Base-by-base conservation (phyloP, 2,888 invertebrate genomes). In the Tholera decimalis region DNA sequence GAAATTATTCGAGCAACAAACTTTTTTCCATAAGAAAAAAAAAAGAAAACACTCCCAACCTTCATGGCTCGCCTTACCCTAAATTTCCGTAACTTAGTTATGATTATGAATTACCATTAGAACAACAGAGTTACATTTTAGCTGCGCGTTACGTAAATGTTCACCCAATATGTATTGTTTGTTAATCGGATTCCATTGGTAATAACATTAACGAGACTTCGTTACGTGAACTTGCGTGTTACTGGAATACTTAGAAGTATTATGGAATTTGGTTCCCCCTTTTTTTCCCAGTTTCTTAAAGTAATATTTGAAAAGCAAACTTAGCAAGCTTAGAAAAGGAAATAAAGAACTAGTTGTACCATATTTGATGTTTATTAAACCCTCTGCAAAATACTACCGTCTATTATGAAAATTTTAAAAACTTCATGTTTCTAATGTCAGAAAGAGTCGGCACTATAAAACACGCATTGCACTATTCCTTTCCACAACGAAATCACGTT, bases 171-270 rank as follows among this genome's bases (percentile, higher is more conserved):
- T 86, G 85, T 89, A 80, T 50, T n/a, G 66, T 46, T 26, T 64
- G 78, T 70, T 87, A 91, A 90, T 86, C 83, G 85, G 89, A 89
- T 90, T 89, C 75, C 64, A 77, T 62, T 73, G 68, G 77, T 90
- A 90, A 90, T 91, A 82, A 79, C 85, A 89, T 91, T 90, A 89
- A 72, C 80, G 77, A 79, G 58, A 77, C 72, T 82, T 72, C 50
- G 75, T 82, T 75, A 85, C 73, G 70, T 67, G 63, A 72, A 67
- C 64, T 46, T 67, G 20, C 8, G 43, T 54, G 53, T 53, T 43
- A 58, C 26, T 57, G 46, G 59, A 74, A 66, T 78, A 78, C 74
- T 57, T 62, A 59, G 37, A 60, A 55, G 51, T 77, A 72, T 37
- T 24, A 39, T 2, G 8, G 50, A 51, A 33, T 57, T 72, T 11